Percentiles rank a stretch among this genome's conserved stretches.
Conservation (phyloP, 2,888 invertebrate species). For the Tachina grossa region DNA sequence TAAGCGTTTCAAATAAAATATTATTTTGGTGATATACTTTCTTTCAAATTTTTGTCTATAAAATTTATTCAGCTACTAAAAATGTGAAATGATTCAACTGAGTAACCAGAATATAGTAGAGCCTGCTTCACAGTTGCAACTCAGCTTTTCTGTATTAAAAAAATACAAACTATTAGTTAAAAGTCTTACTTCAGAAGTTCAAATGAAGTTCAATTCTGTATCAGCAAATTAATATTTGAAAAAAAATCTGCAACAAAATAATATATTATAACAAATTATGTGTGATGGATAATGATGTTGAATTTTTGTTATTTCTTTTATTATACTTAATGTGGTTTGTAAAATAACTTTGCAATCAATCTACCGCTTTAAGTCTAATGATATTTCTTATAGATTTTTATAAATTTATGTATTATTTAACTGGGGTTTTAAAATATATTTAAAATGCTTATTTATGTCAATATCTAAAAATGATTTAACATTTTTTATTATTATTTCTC, state of each 20-base stretch:
- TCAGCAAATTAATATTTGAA: background rate
- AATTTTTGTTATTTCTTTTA: background rate
- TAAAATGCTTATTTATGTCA: slow-evolving; percentile 25
- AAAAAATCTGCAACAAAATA: background rate
- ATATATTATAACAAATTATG: slow-evolving; percentile 1
- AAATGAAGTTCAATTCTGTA: too few relatives aligned
- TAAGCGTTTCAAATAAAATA: too few relatives aligned
- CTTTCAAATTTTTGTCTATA: too few relatives aligned
- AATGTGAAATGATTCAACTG: too few relatives aligned
- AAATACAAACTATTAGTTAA: too few relatives aligned
- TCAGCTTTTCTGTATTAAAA: too few relatives aligned
- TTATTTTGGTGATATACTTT: too few relatives aligned
- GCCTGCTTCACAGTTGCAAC: too few relatives aligned
- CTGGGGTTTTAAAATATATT: slow-evolving; percentile 64
- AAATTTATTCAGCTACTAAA: too few relatives aligned
- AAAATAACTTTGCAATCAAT: slow-evolving; percentile 33
- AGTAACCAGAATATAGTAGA: too few relatives aligned
- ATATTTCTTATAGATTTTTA: slow-evolving; percentile 25
- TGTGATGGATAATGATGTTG: slow-evolving; percentile 51
- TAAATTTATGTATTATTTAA: slow-evolving; percentile 52
- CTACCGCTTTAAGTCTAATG: slow-evolving; percentile 43
- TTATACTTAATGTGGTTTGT: background rate
- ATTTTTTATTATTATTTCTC: background rate
- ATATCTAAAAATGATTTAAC: slow-evolving; percentile 35
- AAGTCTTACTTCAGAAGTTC: too few relatives aligned